Percentiles rank a stretch among this genome's conserved stretches.
Evolutionary conservation across 2,888 invertebrate species (phyloP).

Genomic region (Himalopsyche anomala): DNA sequence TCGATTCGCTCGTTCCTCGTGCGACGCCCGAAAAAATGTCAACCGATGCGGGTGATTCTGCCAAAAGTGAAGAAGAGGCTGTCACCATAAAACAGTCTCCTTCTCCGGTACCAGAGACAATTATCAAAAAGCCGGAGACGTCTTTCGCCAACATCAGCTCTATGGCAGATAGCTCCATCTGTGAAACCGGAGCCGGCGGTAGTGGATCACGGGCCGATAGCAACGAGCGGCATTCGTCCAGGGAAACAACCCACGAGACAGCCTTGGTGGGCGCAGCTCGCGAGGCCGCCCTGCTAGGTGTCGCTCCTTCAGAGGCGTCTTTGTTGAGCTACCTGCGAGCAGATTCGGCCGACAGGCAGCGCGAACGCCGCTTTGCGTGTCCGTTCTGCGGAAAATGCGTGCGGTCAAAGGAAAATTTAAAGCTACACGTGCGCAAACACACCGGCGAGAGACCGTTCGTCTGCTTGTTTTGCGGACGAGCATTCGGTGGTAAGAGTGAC

Average conservation of each 20-base stretch:
- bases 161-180: slow-evolving; percentile 76
- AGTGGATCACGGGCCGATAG: slow-evolving; percentile 77
- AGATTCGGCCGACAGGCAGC: slow-evolving; percentile 79
- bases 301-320: slow-evolving; percentile 77
- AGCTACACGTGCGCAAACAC: slow-evolving; percentile 91
- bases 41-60: slow-evolving; percentile 53
- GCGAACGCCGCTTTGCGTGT: slow-evolving; percentile 88
- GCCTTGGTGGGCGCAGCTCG: slow-evolving; percentile 74
- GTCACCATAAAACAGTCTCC: slow-evolving; percentile 52
- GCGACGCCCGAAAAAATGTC: slow-evolving; percentile 70
- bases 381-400: slow-evolving; percentile 94
- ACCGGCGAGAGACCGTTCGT: slow-evolving; percentile 93
- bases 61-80: slow-evolving; percentile 68
- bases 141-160: slow-evolving; percentile 77
- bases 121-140: slow-evolving; percentile 71
- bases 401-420: slow-evolving; percentile 90
- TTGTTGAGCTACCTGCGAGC: slow-evolving; percentile 82
- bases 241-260: slow-evolving; percentile 67
- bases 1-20: slow-evolving; percentile 80
- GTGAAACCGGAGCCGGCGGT: slow-evolving; percentile 73
- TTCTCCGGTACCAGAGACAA: slow-evolving; percentile 68
- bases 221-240: slow-evolving; percentile 69
- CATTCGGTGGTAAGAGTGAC: slow-evolving; percentile 93
- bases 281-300: slow-evolving; percentile 62
- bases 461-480: slow-evolving; percentile 91